phyloP scores from a whole-genome alignment of 2,888 invertebrate genomes.

The Strigamia maritima region DNA sequence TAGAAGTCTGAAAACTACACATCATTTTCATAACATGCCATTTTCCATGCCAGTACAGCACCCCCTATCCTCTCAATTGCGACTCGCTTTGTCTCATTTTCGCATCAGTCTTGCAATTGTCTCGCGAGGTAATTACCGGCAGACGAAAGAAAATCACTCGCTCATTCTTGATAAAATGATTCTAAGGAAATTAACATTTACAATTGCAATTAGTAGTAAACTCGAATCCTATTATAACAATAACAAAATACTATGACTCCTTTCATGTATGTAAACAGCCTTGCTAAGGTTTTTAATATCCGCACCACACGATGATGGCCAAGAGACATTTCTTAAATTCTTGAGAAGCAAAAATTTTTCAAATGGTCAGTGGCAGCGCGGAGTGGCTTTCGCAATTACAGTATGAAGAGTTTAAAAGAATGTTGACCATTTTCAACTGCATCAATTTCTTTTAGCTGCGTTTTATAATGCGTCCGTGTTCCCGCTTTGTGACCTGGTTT shows the following conservation, averaged over 20 bases:
- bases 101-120: neutral
- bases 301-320: neutral
- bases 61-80: no score
- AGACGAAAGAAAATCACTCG: neutral
- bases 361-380: neutral
- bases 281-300: no score
- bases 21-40: conserved; percentile 8
- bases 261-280: no score
- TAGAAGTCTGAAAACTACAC: conserved; percentile 16
- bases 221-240: no score
- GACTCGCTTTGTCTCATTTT: neutral
- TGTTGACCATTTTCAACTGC: neutral
- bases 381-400: neutral
- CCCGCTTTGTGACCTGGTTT: no score
- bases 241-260: no score
- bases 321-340: conserved; percentile 6
- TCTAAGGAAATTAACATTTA: no score
- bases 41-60: no score
- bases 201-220: no score
- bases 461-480: no score
- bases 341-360: neutral
- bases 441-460: neutral
- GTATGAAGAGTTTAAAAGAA: conserved; percentile 6
- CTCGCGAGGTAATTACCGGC: neutral
- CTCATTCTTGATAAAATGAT: no score